Evolutionary conservation across 2,113 vertebrate genomes (phyloP), one percentile per base, ranked within the genome.

Genomic region (Lepidothrix coronata): DNA sequence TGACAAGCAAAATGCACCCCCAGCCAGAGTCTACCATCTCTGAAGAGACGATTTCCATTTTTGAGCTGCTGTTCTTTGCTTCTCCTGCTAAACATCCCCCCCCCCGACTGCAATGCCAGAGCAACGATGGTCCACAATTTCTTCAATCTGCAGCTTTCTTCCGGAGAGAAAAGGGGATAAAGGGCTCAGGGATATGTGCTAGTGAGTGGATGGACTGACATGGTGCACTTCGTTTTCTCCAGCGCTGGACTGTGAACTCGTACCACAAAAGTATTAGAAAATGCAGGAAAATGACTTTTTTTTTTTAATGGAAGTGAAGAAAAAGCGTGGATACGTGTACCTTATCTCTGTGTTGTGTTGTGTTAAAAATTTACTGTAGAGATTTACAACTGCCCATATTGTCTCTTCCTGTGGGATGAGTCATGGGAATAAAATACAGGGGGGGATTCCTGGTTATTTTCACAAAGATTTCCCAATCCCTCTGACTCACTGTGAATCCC

Each of bases 241-340:
- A 35, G 25, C 35, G 25, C 37, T 79, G 52, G 59, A 65, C 67
- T 73, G 62, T 65, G 57, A 94, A 88, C 22, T 21, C 2, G 1
- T 52, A 63, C 74, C 82, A 30, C 24, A 19, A n/a, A 75, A 92
- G 88, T 93, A 81, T 66, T 88, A 82, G 46, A 83, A 89, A 82
- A 89, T 19, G 21, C 7, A 58, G 37, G 63, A 33, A 59, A 86
- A n/a, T 1, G 0, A 35, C 16, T 0, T 21, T 70, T 85, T 1
- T 24, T 67, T 85, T 71, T 71, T 28, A n/a, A 14, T 55, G 24
- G 35, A 31, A 73, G 43, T 44, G 30, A 52, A 62, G 41, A 51
- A 51, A 31, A 74, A 66, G 6, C 2, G 0, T 33, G 68, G 58
- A 54, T 30, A 9, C 3, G 6, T 4, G 23, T 65, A 62, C 43